Conservation (phyloP, 2,113 vertebrate genomes). For the Orthonyx spaldingii region DNA sequence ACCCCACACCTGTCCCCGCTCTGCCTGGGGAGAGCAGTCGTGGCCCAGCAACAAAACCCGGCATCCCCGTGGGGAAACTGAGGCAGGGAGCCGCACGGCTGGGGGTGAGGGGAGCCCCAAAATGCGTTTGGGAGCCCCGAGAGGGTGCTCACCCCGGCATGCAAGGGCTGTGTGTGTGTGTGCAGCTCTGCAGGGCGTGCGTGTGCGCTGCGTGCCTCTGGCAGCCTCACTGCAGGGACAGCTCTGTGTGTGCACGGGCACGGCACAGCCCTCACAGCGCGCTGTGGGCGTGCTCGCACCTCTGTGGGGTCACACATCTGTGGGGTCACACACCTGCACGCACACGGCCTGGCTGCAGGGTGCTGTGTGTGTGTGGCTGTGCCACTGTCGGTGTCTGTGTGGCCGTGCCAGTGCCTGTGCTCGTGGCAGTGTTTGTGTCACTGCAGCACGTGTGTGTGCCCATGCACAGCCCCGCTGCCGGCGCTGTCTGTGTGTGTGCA, state of each 20-base stretch:
- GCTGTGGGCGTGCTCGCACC: neutral
- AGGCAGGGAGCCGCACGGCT: neutral
- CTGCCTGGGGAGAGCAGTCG: neutral
- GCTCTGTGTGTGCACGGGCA: neutral
- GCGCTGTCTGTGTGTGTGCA: neutral
- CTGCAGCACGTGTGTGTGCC: neutral
- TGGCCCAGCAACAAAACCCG: neutral
- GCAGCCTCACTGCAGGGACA: neutral
- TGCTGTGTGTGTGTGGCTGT: neutral
- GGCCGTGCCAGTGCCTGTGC: neutral
- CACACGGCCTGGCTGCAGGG: neutral
- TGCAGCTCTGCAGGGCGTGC: neutral
- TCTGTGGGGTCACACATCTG: neutral
- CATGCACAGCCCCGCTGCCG: neutral
- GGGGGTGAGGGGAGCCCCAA: neutral
- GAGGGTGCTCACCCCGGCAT: fast-evolving
- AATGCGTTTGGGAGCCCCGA: fast-evolving
- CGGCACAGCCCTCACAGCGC: neutral
- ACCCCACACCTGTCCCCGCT: fast-evolving
- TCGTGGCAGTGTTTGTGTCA: neutral
- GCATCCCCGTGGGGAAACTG: neutral
- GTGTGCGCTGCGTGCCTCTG: neutral
- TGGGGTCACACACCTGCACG: neutral
- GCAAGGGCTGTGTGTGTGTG: neutral
- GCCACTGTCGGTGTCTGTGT: neutral